Base-by-base conservation (phyloP, 2,888 invertebrate species). In the Rhimphoctona megacephalus region DNA sequence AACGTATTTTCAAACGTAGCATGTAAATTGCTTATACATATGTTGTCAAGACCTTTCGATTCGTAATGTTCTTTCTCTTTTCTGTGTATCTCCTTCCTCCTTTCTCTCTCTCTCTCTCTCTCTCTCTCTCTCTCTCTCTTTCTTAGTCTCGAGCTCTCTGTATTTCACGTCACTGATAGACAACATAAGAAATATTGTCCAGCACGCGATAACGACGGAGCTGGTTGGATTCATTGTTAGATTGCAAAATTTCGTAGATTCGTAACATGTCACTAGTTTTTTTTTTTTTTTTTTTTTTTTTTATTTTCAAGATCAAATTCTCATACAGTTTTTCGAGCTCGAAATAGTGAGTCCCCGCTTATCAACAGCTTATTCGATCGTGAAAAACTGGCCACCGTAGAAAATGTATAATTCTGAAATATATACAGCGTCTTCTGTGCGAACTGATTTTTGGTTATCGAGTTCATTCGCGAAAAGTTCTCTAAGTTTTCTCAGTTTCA, bases 381-480 rank as follows among this genome's bases (percentile, higher is more conserved):
- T 30, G 49, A 76, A 66, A 80, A 33, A 70, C 74, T 49, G 19
- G 49, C 64, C 19, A 22, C 52, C 52, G 49, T 69, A 25, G 66
- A 22, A 52, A 78, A 67, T 49, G 49, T 49, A 84, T 54, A 66
- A 73, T 83, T 39, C 73, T 46, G 67, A 52, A 43, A 83, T 33
- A 17, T 57, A 11, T 33, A 36, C 14, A 14, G n/a, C 43, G 9
- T 46, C 25, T 25, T 5, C 25, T 25, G 22, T 4, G 25, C 25
- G 52, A 52, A 57, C 11, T 57, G 61, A 61, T 14, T 30, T 30
- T 30, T 30, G 17, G 17, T 61, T 61, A 30, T 61, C 61, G 17
- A 25, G 25, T 4, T 30, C 2, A 57, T 2, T 14, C 1, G 57
- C 3, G 4, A 61, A 70, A 30, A 17, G 30, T 43, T 22, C 33